Conservation (phyloP, 2,888 invertebrate species). For the Agrochola litura region DNA sequence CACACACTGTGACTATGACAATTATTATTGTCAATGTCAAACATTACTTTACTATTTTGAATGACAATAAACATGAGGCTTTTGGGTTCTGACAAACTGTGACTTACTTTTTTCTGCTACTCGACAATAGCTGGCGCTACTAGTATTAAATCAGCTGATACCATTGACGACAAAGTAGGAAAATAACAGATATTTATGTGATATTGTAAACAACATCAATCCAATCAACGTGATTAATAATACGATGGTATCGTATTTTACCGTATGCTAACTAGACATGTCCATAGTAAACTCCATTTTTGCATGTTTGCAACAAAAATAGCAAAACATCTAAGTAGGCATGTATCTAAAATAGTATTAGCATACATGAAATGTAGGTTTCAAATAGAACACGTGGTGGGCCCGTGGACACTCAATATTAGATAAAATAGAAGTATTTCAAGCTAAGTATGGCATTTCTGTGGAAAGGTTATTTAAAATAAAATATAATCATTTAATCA, state of each 20-base stretch:
- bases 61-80: not conserved
- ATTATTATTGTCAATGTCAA: constrained; percentile 6
- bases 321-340: not conserved
- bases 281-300: not conserved
- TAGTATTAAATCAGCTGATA: constrained; percentile 1
- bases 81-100: not conserved
- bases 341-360: constrained; percentile 8
- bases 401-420: constrained; percentile 4
- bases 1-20: constrained; percentile 7
- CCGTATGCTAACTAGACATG: not conserved
- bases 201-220: constrained; percentile 39
- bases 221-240: not conserved
- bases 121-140: constrained; percentile 71
- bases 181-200: constrained; percentile 23
- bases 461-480: constrained; percentile 17
- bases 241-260: not conserved
- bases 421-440: not conserved
- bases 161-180: not conserved
- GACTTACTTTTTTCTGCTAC: constrained; percentile 43
- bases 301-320: constrained; percentile 14
- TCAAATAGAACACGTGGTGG: constrained; percentile 22
- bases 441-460: not conserved
- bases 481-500: constrained; percentile 49
- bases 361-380: not conserved
- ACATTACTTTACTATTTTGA: too few species aligned